These are phyloP conservation scores for Lycorma delicatula DNA, from an alignment of 1,140 invertebrate species.

Conservation along the genomic window DNA sequence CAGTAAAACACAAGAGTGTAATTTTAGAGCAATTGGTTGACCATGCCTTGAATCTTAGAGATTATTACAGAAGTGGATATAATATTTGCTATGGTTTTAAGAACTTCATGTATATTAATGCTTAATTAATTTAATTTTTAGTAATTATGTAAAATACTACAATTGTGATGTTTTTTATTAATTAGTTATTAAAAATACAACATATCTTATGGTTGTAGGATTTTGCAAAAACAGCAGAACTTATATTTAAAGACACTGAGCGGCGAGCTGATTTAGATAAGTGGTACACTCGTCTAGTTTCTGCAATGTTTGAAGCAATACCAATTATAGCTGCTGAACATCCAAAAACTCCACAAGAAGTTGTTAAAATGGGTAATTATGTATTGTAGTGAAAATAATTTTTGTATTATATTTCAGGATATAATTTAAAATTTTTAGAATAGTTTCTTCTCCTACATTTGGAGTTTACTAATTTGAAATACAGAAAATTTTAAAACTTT, in stretches of 20 bases:
- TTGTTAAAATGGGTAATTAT: slow-evolving; percentile 78
- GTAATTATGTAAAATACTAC: too few relatives aligned
- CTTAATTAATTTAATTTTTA: not conserved
- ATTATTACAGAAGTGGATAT: too few relatives aligned
- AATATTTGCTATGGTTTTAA: not conserved
- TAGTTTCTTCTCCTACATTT: slow-evolving; percentile 4
- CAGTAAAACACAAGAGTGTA: too few relatives aligned
- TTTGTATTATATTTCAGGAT: slow-evolving; percentile 8
- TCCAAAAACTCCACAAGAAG: slow-evolving; percentile 87
- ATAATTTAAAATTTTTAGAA: slow-evolving; percentile 1
- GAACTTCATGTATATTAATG: not conserved
- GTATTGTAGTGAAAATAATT: not conserved
- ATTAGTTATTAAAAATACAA: not conserved
- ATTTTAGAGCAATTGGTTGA: too few relatives aligned
- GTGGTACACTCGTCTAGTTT: slow-evolving; percentile 81
- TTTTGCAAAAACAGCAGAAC: slow-evolving; percentile 79
- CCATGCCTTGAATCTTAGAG: too few relatives aligned
- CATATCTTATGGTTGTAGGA: slow-evolving; percentile 42
- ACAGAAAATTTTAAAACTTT: too few relatives aligned
- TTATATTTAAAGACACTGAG: slow-evolving; percentile 78
- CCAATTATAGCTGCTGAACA: slow-evolving; percentile 72
- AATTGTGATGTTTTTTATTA: too few relatives aligned
- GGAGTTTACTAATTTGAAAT: not conserved
- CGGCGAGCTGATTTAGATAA: slow-evolving; percentile 92
- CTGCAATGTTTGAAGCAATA: slow-evolving; percentile 81